phyloP scores from a whole-genome alignment of 2,113 vertebrate genomes.

The Trematomus loennbergii region DNA sequence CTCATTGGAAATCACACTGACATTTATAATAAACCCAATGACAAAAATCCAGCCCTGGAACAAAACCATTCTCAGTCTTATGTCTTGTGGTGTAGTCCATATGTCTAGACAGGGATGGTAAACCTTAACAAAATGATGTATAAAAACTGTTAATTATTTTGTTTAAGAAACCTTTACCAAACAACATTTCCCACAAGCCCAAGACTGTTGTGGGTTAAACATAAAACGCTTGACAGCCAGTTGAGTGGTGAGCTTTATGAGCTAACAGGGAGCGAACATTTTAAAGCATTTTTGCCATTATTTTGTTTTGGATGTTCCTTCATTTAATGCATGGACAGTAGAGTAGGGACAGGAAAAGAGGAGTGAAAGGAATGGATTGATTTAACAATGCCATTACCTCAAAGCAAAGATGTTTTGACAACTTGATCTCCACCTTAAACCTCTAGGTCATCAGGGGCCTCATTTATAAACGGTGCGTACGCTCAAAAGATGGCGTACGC shows the following conservation, averaged over 20 bases:
- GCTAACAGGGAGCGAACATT: not conserved
- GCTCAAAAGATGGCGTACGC: too few species aligned
- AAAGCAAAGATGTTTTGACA: not conserved
- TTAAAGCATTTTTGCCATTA: not conserved
- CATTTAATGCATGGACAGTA: not conserved
- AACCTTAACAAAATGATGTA: not conserved
- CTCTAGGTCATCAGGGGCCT: not conserved
- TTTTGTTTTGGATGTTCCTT: not conserved
- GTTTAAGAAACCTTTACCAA: not conserved
- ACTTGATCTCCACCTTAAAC: not conserved
- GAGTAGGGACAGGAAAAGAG: not conserved
- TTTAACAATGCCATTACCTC: not conserved
- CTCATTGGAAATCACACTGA: conserved; percentile 7
- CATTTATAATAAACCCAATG: conserved; percentile 6
- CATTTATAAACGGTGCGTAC: too few species aligned
- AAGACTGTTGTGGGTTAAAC: not conserved
- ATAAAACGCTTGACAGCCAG: not conserved
- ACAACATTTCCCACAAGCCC: not conserved
- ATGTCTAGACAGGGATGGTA: not conserved
- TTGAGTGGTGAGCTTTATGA: not conserved
- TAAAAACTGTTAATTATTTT: not conserved
- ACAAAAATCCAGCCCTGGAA: not conserved
- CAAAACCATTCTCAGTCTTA: not conserved
- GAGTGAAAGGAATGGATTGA: not conserved
- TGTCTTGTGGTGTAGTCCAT: not conserved